These are phyloP conservation scores for Clarias gariepinus DNA, from an alignment of 2,113 vertebrate species.

Conservation along the genomic window DNA sequence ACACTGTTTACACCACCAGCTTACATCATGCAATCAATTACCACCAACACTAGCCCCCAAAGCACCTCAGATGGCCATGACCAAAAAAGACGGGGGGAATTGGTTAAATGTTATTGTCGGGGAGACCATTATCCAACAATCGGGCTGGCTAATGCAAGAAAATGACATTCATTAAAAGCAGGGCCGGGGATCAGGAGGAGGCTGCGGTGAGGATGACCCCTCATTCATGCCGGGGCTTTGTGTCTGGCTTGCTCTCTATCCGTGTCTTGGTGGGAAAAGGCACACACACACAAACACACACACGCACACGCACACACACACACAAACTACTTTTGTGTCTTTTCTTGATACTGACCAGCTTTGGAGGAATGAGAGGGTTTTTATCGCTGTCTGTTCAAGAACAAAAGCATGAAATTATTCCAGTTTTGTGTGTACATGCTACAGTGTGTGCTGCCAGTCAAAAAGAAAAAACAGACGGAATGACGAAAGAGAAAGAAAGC, in stretches of 20 bases:
- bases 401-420: conserved; percentile 34
- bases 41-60: conserved; percentile 58
- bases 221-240: conserved; percentile 79
- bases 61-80: conserved; percentile 76
- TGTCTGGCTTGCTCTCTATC: conserved; percentile 62
- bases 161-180: conserved; percentile 85
- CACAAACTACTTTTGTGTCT: conserved; percentile 7
- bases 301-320: conserved; percentile 35
- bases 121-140: conserved; percentile 88
- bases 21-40: conserved; percentile 74
- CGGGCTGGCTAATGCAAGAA: conserved; percentile 76
- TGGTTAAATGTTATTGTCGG: conserved; percentile 86
- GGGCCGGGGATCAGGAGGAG: conserved; percentile 77
- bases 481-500: conserved; percentile 45
- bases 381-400: conserved; percentile 32
- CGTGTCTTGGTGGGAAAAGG: conserved; percentile 69
- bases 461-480: conserved; percentile 34
- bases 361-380: conserved; percentile 5
- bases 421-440: conserved; percentile 4
- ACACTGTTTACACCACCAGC: conserved; percentile 70
- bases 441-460: conserved; percentile 31
- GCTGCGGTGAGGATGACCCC: conserved; percentile 81
- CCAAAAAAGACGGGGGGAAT: conserved; percentile 78
- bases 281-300: conserved; percentile 53
- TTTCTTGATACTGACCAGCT: conserved; percentile 8